Evolutionary conservation across 2,113 vertebrate genomes (phyloP).

Genomic region (Notechis scutatus): DNA sequence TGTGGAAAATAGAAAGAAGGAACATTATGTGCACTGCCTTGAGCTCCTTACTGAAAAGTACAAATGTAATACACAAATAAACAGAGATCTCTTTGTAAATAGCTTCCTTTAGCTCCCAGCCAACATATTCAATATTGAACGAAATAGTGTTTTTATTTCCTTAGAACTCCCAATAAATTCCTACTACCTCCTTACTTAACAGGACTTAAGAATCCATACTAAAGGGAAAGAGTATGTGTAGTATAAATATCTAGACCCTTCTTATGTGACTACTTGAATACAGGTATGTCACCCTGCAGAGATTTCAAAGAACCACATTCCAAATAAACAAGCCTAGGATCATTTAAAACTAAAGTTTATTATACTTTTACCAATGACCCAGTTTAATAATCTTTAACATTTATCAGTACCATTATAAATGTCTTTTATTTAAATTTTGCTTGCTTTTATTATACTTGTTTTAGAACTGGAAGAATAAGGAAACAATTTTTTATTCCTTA

Average conservation of each 20-base stretch:
- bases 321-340: background rate
- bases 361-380: background rate
- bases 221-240: background rate
- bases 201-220: background rate
- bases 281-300: no score
- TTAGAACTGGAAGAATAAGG: slow-evolving; percentile 25
- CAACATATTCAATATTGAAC: background rate
- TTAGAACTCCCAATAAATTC: background rate
- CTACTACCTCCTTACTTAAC: background rate
- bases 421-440: slow-evolving; percentile 9
- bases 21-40: background rate
- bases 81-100: background rate
- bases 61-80: background rate
- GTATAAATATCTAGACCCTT: background rate
- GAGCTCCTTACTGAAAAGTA: background rate
- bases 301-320: background rate
- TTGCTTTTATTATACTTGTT: slow-evolving; percentile 23
- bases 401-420: background rate
- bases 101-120: background rate
- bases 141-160: background rate
- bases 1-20: background rate
- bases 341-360: background rate
- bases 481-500: slow-evolving; percentile 23
- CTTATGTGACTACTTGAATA: background rate
- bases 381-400: background rate